Conservation (phyloP, 1,140 invertebrate species). For the Glomeris maerens region DNA sequence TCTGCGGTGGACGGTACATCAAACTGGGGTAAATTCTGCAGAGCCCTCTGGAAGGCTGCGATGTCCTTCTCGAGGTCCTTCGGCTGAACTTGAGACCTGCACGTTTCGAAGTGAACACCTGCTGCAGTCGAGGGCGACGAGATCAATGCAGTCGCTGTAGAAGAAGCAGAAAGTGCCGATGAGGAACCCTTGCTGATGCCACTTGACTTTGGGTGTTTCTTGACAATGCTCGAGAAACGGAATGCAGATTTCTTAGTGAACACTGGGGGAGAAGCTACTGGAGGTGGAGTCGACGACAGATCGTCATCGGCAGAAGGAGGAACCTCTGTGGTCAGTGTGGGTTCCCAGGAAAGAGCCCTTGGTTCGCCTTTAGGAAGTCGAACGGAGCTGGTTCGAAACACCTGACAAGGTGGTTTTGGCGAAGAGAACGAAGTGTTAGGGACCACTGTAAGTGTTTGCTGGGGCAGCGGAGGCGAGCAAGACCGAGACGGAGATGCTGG, state of each 20-base stretch:
- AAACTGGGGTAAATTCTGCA: constrained; percentile 39
- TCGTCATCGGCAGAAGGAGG: too few species aligned
- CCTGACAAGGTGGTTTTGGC: constrained; percentile 15
- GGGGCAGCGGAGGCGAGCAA: constrained; percentile 27
- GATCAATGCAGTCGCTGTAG: constrained; percentile 7
- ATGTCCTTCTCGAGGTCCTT: constrained; percentile 39
- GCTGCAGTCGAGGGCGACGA: not conserved
- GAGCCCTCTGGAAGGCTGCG: constrained; percentile 36
- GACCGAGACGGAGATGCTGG: constrained; percentile 30
- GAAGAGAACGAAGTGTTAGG: constrained; percentile 15
- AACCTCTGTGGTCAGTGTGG: constrained; percentile 22
- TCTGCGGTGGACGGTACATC: constrained; percentile 10
- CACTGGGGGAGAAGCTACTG: too few species aligned
- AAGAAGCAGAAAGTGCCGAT: constrained; percentile 2
- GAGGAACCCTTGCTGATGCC: constrained; percentile 10
- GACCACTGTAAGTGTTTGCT: too few species aligned
- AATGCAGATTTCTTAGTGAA: constrained; percentile 20
- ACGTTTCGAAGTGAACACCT: too few species aligned
- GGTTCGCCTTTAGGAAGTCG: constrained; percentile 17
- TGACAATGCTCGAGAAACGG: constrained; percentile 22
- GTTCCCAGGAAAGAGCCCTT: constrained; percentile 13
- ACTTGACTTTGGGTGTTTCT: constrained; percentile 22
- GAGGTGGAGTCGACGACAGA: too few species aligned
- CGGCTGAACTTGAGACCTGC: too few species aligned
- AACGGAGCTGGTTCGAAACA: constrained; percentile 14